These are phyloP conservation scores for Callyntrura guangdongensis DNA, from an alignment of 2,888 invertebrate genomes.

Conservation along the genomic window DNA sequence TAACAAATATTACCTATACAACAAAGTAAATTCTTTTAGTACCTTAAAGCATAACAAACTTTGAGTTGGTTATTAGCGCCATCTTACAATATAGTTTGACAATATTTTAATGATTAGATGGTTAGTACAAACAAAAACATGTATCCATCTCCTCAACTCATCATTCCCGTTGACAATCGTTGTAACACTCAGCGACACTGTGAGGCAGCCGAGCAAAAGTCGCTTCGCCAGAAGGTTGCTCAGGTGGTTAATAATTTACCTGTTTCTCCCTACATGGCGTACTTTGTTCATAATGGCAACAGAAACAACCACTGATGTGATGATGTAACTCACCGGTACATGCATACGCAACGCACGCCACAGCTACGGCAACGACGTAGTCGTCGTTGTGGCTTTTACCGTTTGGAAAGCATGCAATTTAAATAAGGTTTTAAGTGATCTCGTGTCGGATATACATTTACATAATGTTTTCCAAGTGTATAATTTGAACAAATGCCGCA, in stretches of 20 bases:
- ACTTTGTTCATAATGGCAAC: background rate
- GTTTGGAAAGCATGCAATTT: background rate
- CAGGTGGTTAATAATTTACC: slow-evolving; percentile 28
- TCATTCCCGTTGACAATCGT: slow-evolving; percentile 1
- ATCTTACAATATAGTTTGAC: slow-evolving; percentile 20
- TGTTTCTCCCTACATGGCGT: slow-evolving; percentile 57
- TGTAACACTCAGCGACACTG: slow-evolving; percentile 39
- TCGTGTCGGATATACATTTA: too few relatives aligned
- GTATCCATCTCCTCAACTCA: slow-evolving; percentile 64
- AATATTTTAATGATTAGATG: background rate
- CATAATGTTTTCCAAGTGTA: too few relatives aligned
- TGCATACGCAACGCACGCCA: too few relatives aligned
- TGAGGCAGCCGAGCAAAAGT: slow-evolving; percentile 9
- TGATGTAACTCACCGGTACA: background rate
- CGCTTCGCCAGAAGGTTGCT: background rate
- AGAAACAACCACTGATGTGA: background rate
- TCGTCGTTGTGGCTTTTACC: too few relatives aligned
- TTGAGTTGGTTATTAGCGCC: slow-evolving; percentile 31
- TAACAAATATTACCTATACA: background rate
- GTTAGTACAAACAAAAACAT: background rate
- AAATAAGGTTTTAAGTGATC: too few relatives aligned
- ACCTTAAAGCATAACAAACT: too few relatives aligned
- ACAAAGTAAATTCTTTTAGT: too few relatives aligned
- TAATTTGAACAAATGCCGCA: too few relatives aligned
- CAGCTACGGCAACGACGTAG: too few relatives aligned